A percentile compares a stretch with the other conserved stretches of the same genome.
phyloP scores from a whole-genome alignment of 2,797 vertebrate species.

The Bradypus variegatus region DNA sequence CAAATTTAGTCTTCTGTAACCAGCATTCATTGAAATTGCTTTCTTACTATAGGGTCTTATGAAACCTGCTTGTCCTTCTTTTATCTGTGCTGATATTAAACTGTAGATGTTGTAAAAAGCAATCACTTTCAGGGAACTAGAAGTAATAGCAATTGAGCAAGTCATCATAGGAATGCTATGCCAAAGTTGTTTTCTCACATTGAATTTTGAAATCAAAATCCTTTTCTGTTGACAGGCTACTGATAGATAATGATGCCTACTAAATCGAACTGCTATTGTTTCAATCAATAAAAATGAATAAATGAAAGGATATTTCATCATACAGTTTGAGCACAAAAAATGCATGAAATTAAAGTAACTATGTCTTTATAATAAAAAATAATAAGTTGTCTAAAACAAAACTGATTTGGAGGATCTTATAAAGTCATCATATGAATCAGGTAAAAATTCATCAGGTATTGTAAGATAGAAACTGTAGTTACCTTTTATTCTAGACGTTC shows the following conservation, averaged over 20 bases:
- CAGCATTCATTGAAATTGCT: not conserved
- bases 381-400: constrained; percentile 6
- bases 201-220: constrained; percentile 7
- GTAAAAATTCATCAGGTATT: not conserved
- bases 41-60: not conserved
- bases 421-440: not conserved
- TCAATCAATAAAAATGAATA: not conserved
- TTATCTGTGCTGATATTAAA: not conserved
- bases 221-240: constrained; percentile 17
- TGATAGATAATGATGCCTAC: not conserved
- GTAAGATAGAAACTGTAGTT: not conserved
- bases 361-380: not conserved
- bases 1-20: not conserved
- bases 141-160: not conserved
- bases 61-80: not conserved
- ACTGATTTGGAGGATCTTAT: not conserved
- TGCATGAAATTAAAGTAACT: not conserved
- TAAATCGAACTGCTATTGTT: not conserved
- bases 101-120: not conserved
- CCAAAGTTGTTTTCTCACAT: not conserved
- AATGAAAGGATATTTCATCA: constrained; percentile 2
- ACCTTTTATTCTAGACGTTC: not conserved
- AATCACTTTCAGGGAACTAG: not conserved
- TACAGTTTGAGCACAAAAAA: not conserved
- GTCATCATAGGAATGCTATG: not conserved